Percentiles rank a stretch among this genome's conserved stretches.
These are phyloP conservation scores for Apocheima hispidaria DNA, from an alignment of 2,888 invertebrate genomes.

Conservation along the genomic window DNA sequence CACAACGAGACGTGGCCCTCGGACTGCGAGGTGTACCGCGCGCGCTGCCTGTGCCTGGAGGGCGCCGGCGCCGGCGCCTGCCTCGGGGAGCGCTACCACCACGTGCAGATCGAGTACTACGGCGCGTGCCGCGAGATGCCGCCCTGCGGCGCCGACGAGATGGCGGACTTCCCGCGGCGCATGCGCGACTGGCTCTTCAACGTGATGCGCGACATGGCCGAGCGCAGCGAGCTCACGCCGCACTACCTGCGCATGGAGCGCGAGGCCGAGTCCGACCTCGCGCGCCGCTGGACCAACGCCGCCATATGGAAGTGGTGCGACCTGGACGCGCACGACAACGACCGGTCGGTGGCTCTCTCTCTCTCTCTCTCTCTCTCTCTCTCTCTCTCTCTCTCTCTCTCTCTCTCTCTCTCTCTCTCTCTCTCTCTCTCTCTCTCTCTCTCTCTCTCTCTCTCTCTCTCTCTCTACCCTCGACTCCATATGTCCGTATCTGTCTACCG, in stretches of 20 bases:
- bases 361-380: too few species aligned
- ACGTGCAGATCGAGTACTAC: slow-evolving; percentile 97
- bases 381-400: too few species aligned
- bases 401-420: too few species aligned
- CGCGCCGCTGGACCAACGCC: slow-evolving; percentile 95
- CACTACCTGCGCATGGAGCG: slow-evolving; percentile 95
- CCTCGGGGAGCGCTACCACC: slow-evolving; percentile 90
- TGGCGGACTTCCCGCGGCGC: slow-evolving; percentile 97
- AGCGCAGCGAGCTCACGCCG: slow-evolving; percentile 92
- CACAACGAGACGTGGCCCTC: slow-evolving; percentile 98
- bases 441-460: too few species aligned
- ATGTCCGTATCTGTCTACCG: too few species aligned
- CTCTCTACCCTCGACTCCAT: too few species aligned
- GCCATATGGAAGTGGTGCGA: slow-evolving; percentile 99
- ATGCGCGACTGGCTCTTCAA: slow-evolving; percentile 99
- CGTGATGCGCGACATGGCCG: slow-evolving; percentile 97
- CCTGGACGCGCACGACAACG: slow-evolving; percentile 96
- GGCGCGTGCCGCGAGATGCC: slow-evolving; percentile 94
- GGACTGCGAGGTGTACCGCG: slow-evolving; percentile 96
- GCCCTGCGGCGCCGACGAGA: slow-evolving; percentile 93
- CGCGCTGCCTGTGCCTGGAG: slow-evolving; percentile 96
- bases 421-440: too few species aligned
- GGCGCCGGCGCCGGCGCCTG: slow-evolving; percentile 90
- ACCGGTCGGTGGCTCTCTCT: slow-evolving; percentile 89
- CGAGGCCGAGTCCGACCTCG: slow-evolving; percentile 95